Percentiles rank a stretch among this genome's conserved stretches.
phyloP scores from a whole-genome alignment of 2,888 invertebrate genomes.

The Erebia epiphron region DNA sequence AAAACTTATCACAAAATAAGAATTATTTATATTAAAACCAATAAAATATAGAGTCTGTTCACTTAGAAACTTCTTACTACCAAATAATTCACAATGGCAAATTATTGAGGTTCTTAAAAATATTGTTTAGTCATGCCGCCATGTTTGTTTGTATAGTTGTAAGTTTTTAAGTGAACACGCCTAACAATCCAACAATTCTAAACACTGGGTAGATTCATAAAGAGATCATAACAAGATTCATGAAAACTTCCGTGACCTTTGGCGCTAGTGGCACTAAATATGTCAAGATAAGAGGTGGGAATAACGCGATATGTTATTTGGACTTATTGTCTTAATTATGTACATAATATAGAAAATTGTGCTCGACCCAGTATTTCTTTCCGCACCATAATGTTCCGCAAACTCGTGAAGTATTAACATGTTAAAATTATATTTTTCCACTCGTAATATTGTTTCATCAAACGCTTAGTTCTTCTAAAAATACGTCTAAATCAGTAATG shows the following conservation, averaged over 20 bases:
- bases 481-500: conserved; percentile 61
- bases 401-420: conserved; percentile 10
- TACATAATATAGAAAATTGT: conserved; percentile 68
- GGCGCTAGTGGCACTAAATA: conserved; percentile 54
- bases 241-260: conserved; percentile 58
- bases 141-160: conserved; percentile 1
- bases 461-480: conserved; percentile 40
- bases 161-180: conserved; percentile 10
- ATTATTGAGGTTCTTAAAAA: background rate
- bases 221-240: conserved; percentile 82
- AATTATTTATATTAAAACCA: conserved; percentile 61
- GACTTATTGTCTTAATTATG: conserved; percentile 77
- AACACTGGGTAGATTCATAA: conserved; percentile 81
- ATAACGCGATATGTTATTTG: conserved; percentile 74
- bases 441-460: conserved; percentile 6
- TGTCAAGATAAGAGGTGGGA: conserved; percentile 65
- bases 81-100: background rate
- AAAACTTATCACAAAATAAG: conserved; percentile 75
- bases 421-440: background rate
- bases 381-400: conserved; percentile 49
- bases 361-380: conserved; percentile 75
- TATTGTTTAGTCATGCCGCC: background rate
- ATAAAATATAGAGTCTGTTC: conserved; percentile 38
- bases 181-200: conserved; percentile 69
- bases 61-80: background rate